Conservation (phyloP, 2,888 invertebrate species). For the Malthinus flaveolus region DNA sequence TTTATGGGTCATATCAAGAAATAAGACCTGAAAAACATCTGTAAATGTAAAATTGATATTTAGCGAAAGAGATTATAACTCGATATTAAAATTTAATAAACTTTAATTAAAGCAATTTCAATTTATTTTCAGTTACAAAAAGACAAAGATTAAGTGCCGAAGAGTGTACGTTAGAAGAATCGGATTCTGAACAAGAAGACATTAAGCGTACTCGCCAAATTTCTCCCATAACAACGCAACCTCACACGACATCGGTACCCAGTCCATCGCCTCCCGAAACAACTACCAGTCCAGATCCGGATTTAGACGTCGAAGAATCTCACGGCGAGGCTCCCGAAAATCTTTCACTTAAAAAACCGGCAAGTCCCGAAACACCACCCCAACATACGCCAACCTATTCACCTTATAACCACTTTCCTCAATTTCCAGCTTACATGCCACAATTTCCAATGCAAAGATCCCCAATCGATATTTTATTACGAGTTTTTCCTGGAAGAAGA, state of each 20-base stretch:
- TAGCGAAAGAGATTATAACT: constrained; percentile 1
- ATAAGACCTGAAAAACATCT: constrained; percentile 22
- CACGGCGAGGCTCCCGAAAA: constrained; percentile 72
- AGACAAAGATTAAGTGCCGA: constrained; percentile 56
- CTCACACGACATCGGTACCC: constrained; percentile 56
- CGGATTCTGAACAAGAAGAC: constrained; percentile 55
- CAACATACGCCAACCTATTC: constrained; percentile 44
- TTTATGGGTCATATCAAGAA: constrained; percentile 29
- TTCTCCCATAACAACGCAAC: constrained; percentile 47
- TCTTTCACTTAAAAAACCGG: constrained; percentile 74
- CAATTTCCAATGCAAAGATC: constrained; percentile 62
- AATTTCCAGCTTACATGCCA: constrained; percentile 48
- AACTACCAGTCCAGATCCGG: constrained; percentile 53
- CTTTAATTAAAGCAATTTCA: neutral
- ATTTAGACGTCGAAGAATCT: constrained; percentile 61
- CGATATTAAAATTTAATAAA: constrained; percentile 1
- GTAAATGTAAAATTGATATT: constrained; percentile 13
- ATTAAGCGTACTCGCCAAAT: constrained; percentile 45
- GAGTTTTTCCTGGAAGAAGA: constrained; percentile 88
- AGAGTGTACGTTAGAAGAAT: constrained; percentile 54
- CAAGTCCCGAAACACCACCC: constrained; percentile 46
- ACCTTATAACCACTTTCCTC: constrained; percentile 56
- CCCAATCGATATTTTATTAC: constrained; percentile 83
- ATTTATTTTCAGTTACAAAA: constrained; percentile 52
- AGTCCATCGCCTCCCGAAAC: constrained; percentile 51